phyloP scores from a whole-genome alignment of 2,888 invertebrate genomes.

The Chrysodeixis includens region DNA sequence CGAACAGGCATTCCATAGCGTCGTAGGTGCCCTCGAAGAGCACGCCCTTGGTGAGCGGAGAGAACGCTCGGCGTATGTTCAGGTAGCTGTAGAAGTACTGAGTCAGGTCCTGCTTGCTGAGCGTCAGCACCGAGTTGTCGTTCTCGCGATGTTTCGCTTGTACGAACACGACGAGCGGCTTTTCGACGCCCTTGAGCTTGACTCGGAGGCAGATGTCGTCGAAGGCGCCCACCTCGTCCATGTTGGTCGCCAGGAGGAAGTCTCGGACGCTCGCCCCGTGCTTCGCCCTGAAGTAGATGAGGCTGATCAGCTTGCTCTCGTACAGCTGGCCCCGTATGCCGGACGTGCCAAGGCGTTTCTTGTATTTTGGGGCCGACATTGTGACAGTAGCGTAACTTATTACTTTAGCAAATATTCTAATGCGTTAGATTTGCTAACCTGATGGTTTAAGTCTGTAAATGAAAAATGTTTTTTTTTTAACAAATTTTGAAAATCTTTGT shows the following conservation, averaged over 20 bases:
- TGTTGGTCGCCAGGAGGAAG: constrained; percentile 51
- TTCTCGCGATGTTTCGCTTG: constrained; percentile 52
- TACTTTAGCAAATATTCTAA: neutral
- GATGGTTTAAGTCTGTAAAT: too few species aligned
- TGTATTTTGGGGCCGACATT: constrained; percentile 8
- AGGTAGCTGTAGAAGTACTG: constrained; percentile 42
- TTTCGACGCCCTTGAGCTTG: constrained; percentile 25
- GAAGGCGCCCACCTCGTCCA: constrained; percentile 46
- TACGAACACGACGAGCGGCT: constrained; percentile 37
- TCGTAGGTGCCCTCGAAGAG: constrained; percentile 32
- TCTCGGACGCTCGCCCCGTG: constrained; percentile 30
- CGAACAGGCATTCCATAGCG: constrained; percentile 39
- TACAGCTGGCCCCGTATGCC: constrained; percentile 53
- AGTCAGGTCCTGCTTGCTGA: constrained; percentile 22
- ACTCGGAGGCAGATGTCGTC: constrained; percentile 52
- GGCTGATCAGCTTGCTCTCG: constrained; percentile 52
- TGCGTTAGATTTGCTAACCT: too few species aligned
- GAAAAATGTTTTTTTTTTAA: too few species aligned
- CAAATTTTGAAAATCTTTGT: too few species aligned
- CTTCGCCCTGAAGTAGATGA: constrained; percentile 40
- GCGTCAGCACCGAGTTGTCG: constrained; percentile 18
- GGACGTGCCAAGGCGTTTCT: constrained; percentile 40
- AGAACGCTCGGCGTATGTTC: constrained; percentile 33
- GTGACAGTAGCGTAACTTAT: neutral
- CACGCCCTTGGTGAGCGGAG: constrained; percentile 12